Evolutionary conservation across 2,888 invertebrate species (phyloP), one percentile per base, ranked within the genome.

Genomic region (Himalopsyche japonica): DNA sequence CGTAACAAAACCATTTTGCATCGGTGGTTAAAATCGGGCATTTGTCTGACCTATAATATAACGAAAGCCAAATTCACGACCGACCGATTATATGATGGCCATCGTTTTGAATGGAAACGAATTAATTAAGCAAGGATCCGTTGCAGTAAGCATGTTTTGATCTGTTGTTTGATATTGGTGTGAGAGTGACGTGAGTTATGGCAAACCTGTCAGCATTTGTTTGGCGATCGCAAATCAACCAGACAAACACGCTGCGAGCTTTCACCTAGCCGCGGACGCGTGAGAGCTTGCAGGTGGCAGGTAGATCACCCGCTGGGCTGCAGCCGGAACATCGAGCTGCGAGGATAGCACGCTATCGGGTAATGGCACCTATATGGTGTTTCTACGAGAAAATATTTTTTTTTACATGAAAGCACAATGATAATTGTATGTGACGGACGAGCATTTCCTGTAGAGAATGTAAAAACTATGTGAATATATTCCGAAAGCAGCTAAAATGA

Each of bases 91-190:
- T 15, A 43, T 15, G 43, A 15, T 15, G 43, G 43, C 15, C 43
- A 43, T 3, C 43, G 43, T 4, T 43, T 43, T 79, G 48, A 57
- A 79, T 57, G 79, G 20, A 83, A 80, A 80, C 80, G 70, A 80
- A 83, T 83, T 83, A 83, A 83, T 83, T 80, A 83, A 76, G 77
- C 80, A 80, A 76, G 80, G 83, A 83, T 83, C 70, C 12, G 70
- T 70, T 12, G 70, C 70, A 70, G 80, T 57, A 32, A 83, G 34
- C 79, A 30, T 76, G 78, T 82, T 82, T 64, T 81, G 81, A 64
- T 81, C 70, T 80, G 80, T 80, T 47, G 70, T 70, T 70, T 70
- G 70, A 70, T 43, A 48, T 47, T 49, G 80, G 47, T 80, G 80
- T 49, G 80, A 49, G 49, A 80, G 70, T 49, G 80, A 47, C 70